phyloP scores from a whole-genome alignment of 2,888 invertebrate species.

The Parthenolecanium corni region DNA sequence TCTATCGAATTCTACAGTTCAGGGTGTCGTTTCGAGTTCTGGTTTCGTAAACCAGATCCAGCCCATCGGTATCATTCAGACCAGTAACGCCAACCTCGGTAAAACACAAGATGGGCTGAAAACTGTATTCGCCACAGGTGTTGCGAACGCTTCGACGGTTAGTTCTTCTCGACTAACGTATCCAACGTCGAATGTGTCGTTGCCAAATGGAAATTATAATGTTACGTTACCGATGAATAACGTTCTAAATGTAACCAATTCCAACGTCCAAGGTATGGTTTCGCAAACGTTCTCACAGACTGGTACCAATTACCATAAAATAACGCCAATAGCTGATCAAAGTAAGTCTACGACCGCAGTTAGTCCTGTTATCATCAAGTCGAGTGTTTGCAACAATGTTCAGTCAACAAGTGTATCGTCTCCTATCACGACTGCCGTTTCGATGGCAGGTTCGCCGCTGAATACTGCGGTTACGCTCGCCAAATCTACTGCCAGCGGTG shows the following conservation, averaged over 20 bases:
- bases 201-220: constrained; percentile 22
- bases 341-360: constrained; percentile 19
- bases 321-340: constrained; percentile 10
- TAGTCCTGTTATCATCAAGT: constrained; percentile 30
- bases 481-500: constrained; percentile 11
- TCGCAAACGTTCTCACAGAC: neutral
- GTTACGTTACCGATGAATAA: constrained; percentile 14
- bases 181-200: constrained; percentile 21
- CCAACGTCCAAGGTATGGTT: constrained; percentile 20
- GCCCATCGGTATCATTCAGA: constrained; percentile 1
- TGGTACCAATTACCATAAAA: neutral
- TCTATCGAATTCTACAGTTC: constrained; percentile 35
- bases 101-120: constrained; percentile 26
- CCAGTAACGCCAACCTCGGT: constrained; percentile 10
- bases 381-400: constrained; percentile 18
- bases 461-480: constrained; percentile 17
- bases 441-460: constrained; percentile 3
- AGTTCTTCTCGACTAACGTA: constrained; percentile 9
- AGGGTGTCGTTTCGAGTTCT: constrained; percentile 50
- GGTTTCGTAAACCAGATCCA: constrained; percentile 18
- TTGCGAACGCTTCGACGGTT: neutral
- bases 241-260: constrained; percentile 17
- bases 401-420: constrained; percentile 5
- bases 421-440: constrained; percentile 19
- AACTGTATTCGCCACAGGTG: constrained; percentile 8